Evolutionary conservation across 2,888 invertebrate species (phyloP), one percentile per base, ranked within the genome.

Genomic region (Listrodromus nycthemerus): DNA sequence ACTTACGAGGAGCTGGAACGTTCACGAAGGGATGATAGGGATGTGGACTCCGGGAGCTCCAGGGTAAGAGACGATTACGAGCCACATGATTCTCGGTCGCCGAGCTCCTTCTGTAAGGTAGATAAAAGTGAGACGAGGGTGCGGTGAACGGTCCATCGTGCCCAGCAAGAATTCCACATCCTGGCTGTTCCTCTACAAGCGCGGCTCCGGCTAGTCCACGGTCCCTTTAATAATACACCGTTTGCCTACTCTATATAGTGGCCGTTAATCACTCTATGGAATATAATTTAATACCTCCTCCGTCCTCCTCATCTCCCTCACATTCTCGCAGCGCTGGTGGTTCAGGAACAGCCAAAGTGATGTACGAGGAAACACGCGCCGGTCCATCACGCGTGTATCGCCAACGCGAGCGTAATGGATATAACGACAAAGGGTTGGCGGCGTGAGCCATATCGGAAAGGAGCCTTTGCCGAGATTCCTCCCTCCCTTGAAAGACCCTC

Each of bases 261-360:
- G 77, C 85, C 88, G 89, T 91, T 90, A 90, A 91, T 91, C 91
- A 91, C 86, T 73, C 41, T 66, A 85, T 88, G 89, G 89, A 87
- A 89, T 89, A 90, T 89, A 89, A 90, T 90, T 90, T 88, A 89
- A 91, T 90, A 89, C 85, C 84, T 86, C 85, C 85, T 87, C 77
- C 88, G 81, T 86, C 84, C 67, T 61, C 58, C 48, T 67, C 84
- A 65, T 61, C 66, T 48, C 55, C 21, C 83, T 71, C 80, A 61
- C 76, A 80, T 80, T 83, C 67, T 61, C 67, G 30, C 24, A 50
- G 52, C 61, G 61, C n/a, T 8, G 13, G 24, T 74, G 61, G 58
- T 37, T 7, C 37, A 8, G 85, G 73, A 86, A 86, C 88, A 86
- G 88, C 89, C 87, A 88, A 89, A 88, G 88, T 90, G 89, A 89